phyloP scores from a whole-genome alignment of 2,888 invertebrate species.

The Drosophila borealis region DNA sequence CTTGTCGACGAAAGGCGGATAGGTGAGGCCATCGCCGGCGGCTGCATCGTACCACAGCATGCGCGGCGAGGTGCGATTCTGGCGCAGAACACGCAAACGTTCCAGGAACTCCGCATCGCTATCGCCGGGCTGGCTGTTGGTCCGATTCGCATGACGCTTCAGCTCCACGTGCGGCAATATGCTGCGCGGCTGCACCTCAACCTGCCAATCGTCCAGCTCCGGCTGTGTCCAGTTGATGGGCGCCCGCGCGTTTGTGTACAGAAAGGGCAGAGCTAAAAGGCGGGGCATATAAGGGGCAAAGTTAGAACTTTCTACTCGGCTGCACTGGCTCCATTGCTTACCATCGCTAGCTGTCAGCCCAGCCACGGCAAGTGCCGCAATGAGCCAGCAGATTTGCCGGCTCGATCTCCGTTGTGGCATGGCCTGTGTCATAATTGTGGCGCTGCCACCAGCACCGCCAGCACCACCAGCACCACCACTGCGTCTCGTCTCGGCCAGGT shows the following conservation, averaged over 20 bases:
- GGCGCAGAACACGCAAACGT: conserved; percentile 73
- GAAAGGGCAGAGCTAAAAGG: conserved; percentile 80
- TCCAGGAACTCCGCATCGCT: conserved; percentile 82
- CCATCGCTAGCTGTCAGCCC: conserved; percentile 52
- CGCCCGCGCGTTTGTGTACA: conserved; percentile 70
- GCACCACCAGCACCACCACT: conserved; percentile 11
- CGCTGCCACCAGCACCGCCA: conserved; percentile 21
- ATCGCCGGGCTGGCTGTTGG: conserved; percentile 73
- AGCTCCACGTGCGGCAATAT: conserved; percentile 82
- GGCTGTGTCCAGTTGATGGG: conserved; percentile 83
- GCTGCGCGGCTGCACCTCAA: conserved; percentile 83
- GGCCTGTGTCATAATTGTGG: conserved; percentile 64
- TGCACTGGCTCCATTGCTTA: conserved; percentile 43
- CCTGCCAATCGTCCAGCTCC: conserved; percentile 81
- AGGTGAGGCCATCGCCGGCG: conserved; percentile 87
- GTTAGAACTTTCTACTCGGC: not conserved
- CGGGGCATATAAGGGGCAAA: no score
- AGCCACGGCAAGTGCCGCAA: conserved; percentile 53
- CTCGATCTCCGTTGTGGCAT: conserved; percentile 51
- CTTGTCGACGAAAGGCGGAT: conserved; percentile 93
- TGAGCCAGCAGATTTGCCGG: conserved; percentile 71
- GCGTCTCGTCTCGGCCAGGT: conserved; percentile 16
- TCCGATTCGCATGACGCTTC: conserved; percentile 77
- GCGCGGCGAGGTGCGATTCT: conserved; percentile 81
- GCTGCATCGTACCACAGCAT: conserved; percentile 91